Base-by-base conservation (phyloP, 2,888 invertebrate species). In the Drosophila neoperkinsi region DNA sequence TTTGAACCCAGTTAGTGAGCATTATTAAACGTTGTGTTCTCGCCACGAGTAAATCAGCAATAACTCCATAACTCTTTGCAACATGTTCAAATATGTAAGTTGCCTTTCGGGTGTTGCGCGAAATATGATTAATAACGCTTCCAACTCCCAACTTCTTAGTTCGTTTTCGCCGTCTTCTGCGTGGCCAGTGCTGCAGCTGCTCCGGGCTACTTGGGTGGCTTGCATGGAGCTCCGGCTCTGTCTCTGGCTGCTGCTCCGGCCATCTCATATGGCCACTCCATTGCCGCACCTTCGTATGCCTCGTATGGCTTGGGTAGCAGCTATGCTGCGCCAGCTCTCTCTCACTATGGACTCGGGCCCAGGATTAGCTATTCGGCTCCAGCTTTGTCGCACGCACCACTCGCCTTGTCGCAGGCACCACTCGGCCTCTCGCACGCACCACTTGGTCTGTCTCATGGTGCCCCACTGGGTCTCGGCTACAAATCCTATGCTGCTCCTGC, bases 401-500 rank as follows among this genome's bases (percentile, higher is more conserved):
- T 67, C 34, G 67, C 25, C 21, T 25, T 55, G 46, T 43, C 61
- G 3, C 41, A 33, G 0, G 62, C 11, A 28, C 34, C 46, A 13
- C 55, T 66, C 3, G 55, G 9, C 21, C 53, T 34, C n/a, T 43
- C 61, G 2, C 33, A 28, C 0, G 62, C 11, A 28, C 34, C 46
- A 13, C 55, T 66, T 10, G 67, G 68, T 6, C 60, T 56, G 5
- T 2, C 41, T 5, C 57, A 57, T 57, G 57, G 57, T 56, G 70
- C 74, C 41, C 73, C 71, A 13, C 52, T 75, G 11, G 79, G 80
- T 9, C 61, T 81, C 11, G 84, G 82, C 59, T 74, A 77, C 51
- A 70, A 59, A 41, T 77, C 84, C 28, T 67, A 74, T 36, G 79
- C 93, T 3, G 92, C 82, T 43, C 86, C 96, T 5, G 96, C 96